Percentiles rank a stretch among this genome's conserved stretches.
Conservation (phyloP, 2,113 vertebrate genomes). For the Benitochromis conjunctus region DNA sequence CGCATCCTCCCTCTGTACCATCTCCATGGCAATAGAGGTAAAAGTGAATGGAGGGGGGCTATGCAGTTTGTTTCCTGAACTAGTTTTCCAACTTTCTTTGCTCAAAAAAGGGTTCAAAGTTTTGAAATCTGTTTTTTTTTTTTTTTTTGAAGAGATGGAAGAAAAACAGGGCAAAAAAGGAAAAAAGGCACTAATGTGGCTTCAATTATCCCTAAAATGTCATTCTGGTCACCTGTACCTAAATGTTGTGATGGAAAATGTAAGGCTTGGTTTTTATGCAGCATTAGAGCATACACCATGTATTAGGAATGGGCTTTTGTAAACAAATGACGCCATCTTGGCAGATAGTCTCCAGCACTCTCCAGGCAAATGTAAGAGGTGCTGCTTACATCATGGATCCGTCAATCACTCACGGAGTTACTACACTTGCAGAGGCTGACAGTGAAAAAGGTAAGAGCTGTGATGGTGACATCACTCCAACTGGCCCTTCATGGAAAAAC, state of each 20-base stretch:
- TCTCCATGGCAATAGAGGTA: slow-evolving; percentile 27
- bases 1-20: slow-evolving; percentile 18
- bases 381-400: slow-evolving; percentile 36
- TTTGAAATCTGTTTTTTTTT: neutral
- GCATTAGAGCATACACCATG: neutral
- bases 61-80: neutral
- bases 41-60: neutral
- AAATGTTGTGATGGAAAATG: slow-evolving; percentile 3
- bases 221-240: slow-evolving; percentile 6
- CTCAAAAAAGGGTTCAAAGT: neutral
- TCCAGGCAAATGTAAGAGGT: slow-evolving; percentile 20
- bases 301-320: slow-evolving; percentile 16
- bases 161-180: neutral
- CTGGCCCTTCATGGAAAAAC: slow-evolving; percentile 27
- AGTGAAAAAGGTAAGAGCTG: slow-evolving; percentile 1
- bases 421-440: neutral
- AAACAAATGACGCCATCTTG: slow-evolving; percentile 44
- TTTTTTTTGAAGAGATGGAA: slow-evolving; percentile 1
- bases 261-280: neutral
- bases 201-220: neutral
- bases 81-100: neutral
- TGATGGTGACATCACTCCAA: slow-evolving; percentile 45
- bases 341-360: slow-evolving; percentile 6
- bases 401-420: slow-evolving; percentile 36
- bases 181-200: neutral